phyloP scores from a whole-genome alignment of 2,888 invertebrate species.

The Troides aeacus region DNA sequence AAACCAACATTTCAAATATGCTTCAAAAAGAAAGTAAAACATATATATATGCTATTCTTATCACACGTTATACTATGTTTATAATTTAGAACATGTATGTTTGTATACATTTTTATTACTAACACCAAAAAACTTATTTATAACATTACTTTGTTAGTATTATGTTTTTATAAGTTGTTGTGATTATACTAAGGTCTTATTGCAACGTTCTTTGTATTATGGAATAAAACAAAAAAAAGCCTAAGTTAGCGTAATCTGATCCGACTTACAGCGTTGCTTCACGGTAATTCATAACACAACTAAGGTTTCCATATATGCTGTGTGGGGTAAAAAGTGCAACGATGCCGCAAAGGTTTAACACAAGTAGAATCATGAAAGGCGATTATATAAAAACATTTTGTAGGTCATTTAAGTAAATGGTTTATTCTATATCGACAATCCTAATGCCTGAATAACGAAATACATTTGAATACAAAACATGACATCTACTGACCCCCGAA shows the following conservation, averaged over 20 bases:
- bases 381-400: not conserved
- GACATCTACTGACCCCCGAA: no score
- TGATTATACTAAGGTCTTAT: not conserved
- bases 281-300: slow-evolving; percentile 5
- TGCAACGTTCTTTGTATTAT: not conserved
- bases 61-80: no score
- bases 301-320: slow-evolving; percentile 9
- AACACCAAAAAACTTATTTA: no score
- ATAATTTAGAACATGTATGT: no score
- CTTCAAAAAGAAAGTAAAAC: not conserved
- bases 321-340: not conserved
- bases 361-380: not conserved
- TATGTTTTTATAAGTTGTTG: no score
- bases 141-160: no score
- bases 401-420: no score
- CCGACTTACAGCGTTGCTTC: slow-evolving; percentile 5
- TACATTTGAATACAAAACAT: no score
- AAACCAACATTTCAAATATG: not conserved
- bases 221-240: not conserved
- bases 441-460: no score
- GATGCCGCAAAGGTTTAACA: not conserved
- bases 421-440: no score
- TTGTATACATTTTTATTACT: no score
- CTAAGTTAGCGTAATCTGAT: slow-evolving; percentile 7
- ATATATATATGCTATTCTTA: no score